phyloP scores from a whole-genome alignment of 2,888 invertebrate genomes.

The Mamestra brassicae region DNA sequence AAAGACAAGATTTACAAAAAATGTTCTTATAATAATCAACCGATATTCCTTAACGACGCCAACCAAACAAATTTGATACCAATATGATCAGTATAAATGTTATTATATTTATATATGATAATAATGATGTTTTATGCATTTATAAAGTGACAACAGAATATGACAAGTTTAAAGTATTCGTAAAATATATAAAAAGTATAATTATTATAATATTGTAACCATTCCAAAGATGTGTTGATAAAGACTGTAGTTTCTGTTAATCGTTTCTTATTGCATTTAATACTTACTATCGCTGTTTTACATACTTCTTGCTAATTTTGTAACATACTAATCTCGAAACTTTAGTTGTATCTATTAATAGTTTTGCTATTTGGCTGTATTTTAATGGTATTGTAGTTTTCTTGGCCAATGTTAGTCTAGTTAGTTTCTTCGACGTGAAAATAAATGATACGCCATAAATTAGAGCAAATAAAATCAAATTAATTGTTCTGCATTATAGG shows the following conservation, averaged over 20 bases:
- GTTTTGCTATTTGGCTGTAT: constrained; percentile 45
- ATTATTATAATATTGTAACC: constrained; percentile 73
- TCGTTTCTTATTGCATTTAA: constrained; percentile 38
- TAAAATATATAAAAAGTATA: constrained; percentile 61
- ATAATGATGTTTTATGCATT: constrained; percentile 61
- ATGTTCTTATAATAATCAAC: constrained; percentile 57
- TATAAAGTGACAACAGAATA: constrained; percentile 64
- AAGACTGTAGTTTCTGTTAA: constrained; percentile 76
- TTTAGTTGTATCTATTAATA: neutral
- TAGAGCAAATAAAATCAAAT: neutral
- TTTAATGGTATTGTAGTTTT: neutral
- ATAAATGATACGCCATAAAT: too few species aligned
- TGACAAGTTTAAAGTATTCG: constrained; percentile 60
- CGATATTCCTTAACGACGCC: constrained; percentile 77
- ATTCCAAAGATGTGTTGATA: constrained; percentile 86
- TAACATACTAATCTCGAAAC: constrained; percentile 33
- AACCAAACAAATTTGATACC: constrained; percentile 79
- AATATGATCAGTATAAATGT: constrained; percentile 70
- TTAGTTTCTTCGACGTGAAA: neutral
- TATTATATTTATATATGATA: constrained; percentile 58
- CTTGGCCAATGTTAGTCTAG: neutral
- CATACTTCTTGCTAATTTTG: constrained; percentile 36
- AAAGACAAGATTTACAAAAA: constrained; percentile 78
- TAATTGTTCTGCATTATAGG: neutral
- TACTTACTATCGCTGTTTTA: constrained; percentile 36